Evolutionary conservation across 2,113 vertebrate genomes (phyloP).

Genomic region (Telmatochromis sp.): DNA sequence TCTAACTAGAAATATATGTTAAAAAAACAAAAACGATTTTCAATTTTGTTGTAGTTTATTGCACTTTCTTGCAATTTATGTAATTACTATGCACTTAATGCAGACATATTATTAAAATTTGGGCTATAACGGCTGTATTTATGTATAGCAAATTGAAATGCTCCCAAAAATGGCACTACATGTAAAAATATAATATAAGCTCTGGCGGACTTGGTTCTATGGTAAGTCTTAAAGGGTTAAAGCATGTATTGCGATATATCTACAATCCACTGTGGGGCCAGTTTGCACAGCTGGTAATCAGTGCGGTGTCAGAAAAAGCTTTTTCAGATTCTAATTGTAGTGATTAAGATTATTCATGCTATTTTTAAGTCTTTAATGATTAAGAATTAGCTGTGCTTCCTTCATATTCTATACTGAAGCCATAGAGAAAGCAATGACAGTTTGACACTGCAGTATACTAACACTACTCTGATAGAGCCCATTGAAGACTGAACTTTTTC

Average conservation of each 20-base stretch:
- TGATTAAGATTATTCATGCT: background rate
- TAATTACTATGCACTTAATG: too few relatives aligned
- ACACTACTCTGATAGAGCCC: rapidly evolving
- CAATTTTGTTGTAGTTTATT: too few relatives aligned
- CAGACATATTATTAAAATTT: too few relatives aligned
- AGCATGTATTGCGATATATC: background rate
- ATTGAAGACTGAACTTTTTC: background rate
- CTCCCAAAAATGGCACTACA: too few relatives aligned
- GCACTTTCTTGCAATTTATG: too few relatives aligned
- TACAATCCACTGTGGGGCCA: background rate
- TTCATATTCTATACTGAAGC: background rate
- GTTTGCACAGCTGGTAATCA: background rate
- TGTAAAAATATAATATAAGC: too few relatives aligned
- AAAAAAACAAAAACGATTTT: too few relatives aligned
- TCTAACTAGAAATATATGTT: too few relatives aligned
- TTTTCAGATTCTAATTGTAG: background rate
- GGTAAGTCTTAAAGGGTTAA: background rate
- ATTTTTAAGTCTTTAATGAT: background rate
- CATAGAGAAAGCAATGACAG: background rate
- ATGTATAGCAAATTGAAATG: too few relatives aligned
- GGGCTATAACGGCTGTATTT: too few relatives aligned
- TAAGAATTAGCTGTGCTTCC: background rate
- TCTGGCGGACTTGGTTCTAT: too few relatives aligned
- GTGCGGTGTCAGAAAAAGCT: background rate
- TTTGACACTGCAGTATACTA: background rate